Conservation (phyloP, 1,140 invertebrate genomes). For the Theocolax elegans region DNA sequence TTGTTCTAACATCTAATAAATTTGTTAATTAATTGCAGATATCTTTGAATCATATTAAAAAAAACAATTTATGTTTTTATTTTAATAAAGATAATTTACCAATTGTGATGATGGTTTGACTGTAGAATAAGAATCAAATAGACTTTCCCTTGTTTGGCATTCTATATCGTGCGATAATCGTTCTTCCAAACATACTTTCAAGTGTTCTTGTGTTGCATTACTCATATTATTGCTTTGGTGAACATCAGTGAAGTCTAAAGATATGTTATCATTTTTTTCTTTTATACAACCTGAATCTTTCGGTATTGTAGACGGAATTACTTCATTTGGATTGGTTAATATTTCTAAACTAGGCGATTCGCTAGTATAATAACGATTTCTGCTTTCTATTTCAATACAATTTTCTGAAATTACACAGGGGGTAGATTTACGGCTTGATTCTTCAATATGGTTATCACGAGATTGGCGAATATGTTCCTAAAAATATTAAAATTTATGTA, state of each 20-base stretch:
- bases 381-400: slow-evolving; percentile 50
- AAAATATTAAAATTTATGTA: no score
- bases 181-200: slow-evolving; percentile 67
- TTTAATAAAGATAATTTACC: no score
- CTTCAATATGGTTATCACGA: slow-evolving; percentile 79
- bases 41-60: no score
- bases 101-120: slow-evolving; percentile 45
- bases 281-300: slow-evolving; percentile 40
- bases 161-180: slow-evolving; percentile 80
- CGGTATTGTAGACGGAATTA: slow-evolving; percentile 15
- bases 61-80: no score
- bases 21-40: no score
- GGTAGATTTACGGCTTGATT: slow-evolving; percentile 70
- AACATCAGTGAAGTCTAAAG: slow-evolving; percentile 63
- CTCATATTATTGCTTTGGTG: slow-evolving; percentile 66
- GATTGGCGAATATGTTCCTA: slow-evolving; percentile 85
- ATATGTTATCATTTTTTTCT: slow-evolving; percentile 50
- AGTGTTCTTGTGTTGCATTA: slow-evolving; percentile 66
- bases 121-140: slow-evolving; percentile 70
- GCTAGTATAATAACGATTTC: slow-evolving; percentile 34
- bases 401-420: slow-evolving; percentile 58
- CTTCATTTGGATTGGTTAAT: slow-evolving; percentile 52
- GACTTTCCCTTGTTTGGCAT: slow-evolving; percentile 82
- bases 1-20: no score
- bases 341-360: slow-evolving; percentile 59